A percentile compares a stretch with the other conserved stretches of the same genome.
Evolutionary conservation across 2,113 vertebrate species (phyloP).

Genomic region (Suricata suricatta): DNA sequence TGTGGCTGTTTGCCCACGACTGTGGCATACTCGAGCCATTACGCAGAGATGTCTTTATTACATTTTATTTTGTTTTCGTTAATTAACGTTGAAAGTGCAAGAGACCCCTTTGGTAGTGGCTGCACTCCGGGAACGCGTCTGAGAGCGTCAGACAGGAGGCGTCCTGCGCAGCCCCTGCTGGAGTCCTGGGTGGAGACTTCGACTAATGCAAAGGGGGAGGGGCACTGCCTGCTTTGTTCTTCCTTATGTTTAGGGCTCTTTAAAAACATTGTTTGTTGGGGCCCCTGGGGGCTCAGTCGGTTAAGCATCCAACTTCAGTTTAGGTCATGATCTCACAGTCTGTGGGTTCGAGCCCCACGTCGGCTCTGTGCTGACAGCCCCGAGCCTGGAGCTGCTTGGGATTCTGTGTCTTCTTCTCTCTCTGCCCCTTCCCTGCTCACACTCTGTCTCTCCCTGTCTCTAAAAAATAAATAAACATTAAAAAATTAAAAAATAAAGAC

Average conservation of each 20-base stretch:
- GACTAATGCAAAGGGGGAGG: neutral
- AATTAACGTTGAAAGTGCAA: neutral
- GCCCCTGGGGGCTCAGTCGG: no score
- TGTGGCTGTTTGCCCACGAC: neutral
- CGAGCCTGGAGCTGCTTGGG: no score
- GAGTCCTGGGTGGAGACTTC: neutral
- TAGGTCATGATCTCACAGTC: no score
- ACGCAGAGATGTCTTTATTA: neutral
- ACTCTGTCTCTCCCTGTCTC: no score
- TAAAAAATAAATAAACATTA: no score
- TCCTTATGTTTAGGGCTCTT: neutral
- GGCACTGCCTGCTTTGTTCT: neutral
- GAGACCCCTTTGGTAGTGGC: neutral
- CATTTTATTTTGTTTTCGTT: neutral
- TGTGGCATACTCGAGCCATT: fast-evolving
- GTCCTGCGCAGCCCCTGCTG: fast-evolving
- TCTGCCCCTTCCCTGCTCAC: no score
- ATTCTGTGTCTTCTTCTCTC: no score
- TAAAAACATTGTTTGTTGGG: neutral
- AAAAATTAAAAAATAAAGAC: no score
- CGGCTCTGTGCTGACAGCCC: no score
- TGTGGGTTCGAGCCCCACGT: no score
- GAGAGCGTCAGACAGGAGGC: fast-evolving
- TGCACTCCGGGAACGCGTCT: fast-evolving
- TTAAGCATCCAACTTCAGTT: no score